Percentiles rank a stretch among this genome's conserved stretches.
These are phyloP conservation scores for Cantharis flavilabris DNA, from an alignment of 2,888 invertebrate genomes.

Conservation along the genomic window DNA sequence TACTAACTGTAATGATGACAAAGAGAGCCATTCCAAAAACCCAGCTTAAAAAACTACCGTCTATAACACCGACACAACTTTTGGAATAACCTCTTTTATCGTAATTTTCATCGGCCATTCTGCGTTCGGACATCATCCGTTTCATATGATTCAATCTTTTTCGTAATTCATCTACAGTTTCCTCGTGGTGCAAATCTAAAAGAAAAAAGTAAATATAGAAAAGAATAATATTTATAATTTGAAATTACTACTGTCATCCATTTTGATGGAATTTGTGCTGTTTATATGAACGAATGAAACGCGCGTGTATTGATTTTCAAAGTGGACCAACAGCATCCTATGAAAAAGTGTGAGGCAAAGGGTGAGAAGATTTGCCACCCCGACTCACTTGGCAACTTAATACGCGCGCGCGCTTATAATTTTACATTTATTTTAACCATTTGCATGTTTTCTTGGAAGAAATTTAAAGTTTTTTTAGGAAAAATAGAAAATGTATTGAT, in stretches of 20 bases:
- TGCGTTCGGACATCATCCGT: slow-evolving; percentile 76
- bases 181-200: slow-evolving; percentile 51
- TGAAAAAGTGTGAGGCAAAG: slow-evolving; percentile 23
- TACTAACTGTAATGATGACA: slow-evolving; percentile 79
- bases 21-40: slow-evolving; percentile 79
- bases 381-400: slow-evolving; percentile 12
- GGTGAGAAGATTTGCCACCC: slow-evolving; percentile 24
- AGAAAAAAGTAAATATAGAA: background rate
- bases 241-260: slow-evolving; percentile 14
- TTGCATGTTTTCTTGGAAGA: slow-evolving; percentile 5
- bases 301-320: slow-evolving; percentile 19
- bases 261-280: background rate
- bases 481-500: background rate
- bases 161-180: slow-evolving; percentile 81
- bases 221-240: background rate
- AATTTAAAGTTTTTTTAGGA: slow-evolving; percentile 1
- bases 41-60: slow-evolving; percentile 80
- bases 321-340: slow-evolving; percentile 30
- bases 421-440: slow-evolving; percentile 9
- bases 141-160: slow-evolving; percentile 81
- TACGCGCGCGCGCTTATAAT: slow-evolving; percentile 30
- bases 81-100: slow-evolving; percentile 46
- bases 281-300: background rate
- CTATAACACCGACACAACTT: slow-evolving; percentile 66
- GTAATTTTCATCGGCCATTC: slow-evolving; percentile 58